Base-by-base conservation (phyloP, 2,888 invertebrate species). In the Dryococelus australis region DNA sequence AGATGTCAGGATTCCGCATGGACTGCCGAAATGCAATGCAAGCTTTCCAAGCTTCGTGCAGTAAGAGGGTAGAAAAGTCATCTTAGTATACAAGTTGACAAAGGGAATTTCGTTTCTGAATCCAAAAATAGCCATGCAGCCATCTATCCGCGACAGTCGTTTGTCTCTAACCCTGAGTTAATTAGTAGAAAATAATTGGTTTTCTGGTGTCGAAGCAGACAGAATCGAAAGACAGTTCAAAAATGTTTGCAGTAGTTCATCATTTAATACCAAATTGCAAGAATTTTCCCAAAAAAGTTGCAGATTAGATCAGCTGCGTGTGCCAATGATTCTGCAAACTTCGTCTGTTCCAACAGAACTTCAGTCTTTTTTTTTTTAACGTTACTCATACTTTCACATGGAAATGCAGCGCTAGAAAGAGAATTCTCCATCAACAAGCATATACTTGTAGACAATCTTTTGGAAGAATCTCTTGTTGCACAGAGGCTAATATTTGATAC, bases 1-100 rank as follows among this genome's bases (percentile, higher is more conserved):
- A 65, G 8, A 24, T 65, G 65, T 65, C 16, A 16, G 20, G 16
- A 20, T 65, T 65, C 24, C 20, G 65, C 20, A 65, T 20, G 65
- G 65, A 65, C 65, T 65, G 65, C 65, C 65, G 65, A 65, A 65
- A 24, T 65, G 65, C 65, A 65, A 65, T 65, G 65, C 65, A 65
- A 16, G 16, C 65, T 65, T 47, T 65, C 16, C n/a, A n/a, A n/a
- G n/a, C n/a, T n/a, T n/a, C n/a, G 65, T 65, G 65, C 65, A 65
- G 24, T 20, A 65, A 65, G 16, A 65, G 8, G 65, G 16, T 65
- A 65, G 65, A 65, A 20, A 65, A 65, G 65, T 65, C 65, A 20
- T 16, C 65, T 65, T 65, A n/a, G n/a, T n/a, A n/a, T 65, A 65
- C 10, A 8, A 65, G 24, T 65, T 65, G 65, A 65, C 65, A 65